Evolutionary conservation across 2,888 invertebrate species (phyloP).

Genomic region (Strigamia maritima): DNA sequence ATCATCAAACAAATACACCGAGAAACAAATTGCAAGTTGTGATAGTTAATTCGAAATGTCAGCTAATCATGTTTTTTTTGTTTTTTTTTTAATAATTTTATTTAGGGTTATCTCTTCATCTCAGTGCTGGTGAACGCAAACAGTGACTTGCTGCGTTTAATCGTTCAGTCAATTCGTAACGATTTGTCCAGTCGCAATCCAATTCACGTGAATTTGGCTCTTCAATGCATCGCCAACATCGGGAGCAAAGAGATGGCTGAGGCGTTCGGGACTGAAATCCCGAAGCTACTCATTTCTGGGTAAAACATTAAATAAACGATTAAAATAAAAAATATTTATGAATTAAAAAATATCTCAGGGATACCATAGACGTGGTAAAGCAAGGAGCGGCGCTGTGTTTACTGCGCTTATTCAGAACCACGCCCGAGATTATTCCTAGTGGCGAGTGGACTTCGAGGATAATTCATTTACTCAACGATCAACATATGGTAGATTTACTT

Average conservation of each 20-base stretch:
- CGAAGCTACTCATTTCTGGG: conserved; percentile 96
- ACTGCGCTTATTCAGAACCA: conserved; percentile 86
- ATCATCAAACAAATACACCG: conserved; percentile 99
- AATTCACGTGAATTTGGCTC: conserved; percentile 94
- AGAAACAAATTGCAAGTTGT: conserved; percentile 93
- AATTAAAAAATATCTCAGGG: conserved; percentile 59
- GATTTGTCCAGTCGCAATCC: conserved; percentile 94
- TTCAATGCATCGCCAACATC: conserved; percentile 99
- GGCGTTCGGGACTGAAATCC: conserved; percentile 96
- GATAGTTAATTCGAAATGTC: not conserved
- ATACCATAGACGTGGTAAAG: conserved; percentile 99
- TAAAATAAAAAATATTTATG: not conserved
- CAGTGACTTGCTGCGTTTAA: conserved; percentile 97
- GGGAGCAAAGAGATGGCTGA: conserved; percentile 99
- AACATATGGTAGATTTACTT: conserved; percentile 70
- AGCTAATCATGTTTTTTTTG: not conserved
- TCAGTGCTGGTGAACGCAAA: conserved; percentile 98
- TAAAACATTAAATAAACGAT: conserved; percentile 51
- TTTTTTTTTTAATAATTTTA: conserved; percentile 42
- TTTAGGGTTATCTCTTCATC: conserved; percentile 96
- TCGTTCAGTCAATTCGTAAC: conserved; percentile 98
- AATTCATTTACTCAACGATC: conserved; percentile 96
- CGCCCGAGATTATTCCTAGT: conserved; percentile 92
- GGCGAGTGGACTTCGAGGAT: conserved; percentile 99
- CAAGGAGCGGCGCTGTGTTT: conserved; percentile 98